Evolutionary conservation across 2,113 vertebrate genomes (phyloP).

Genomic region (Glaucidium brasilianum): DNA sequence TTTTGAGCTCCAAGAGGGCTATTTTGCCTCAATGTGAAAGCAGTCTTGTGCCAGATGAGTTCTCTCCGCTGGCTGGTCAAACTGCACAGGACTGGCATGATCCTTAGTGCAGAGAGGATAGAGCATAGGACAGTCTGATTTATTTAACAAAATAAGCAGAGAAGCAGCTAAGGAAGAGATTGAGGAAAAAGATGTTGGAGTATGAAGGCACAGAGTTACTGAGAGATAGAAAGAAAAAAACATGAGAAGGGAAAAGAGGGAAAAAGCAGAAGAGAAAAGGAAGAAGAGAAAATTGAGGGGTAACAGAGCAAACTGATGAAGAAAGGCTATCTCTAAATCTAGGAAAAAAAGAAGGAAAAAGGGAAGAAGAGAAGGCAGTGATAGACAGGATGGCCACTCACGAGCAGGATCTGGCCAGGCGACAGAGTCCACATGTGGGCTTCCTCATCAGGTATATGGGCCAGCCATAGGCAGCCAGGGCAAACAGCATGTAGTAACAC

Average conservation of each 20-base stretch:
- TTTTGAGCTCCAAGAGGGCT: background rate
- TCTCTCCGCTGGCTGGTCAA: background rate
- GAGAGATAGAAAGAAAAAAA: background rate
- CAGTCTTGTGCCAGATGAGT: background rate
- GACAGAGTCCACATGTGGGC: slow-evolving; percentile 92
- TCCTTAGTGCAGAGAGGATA: background rate
- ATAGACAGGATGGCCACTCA: slow-evolving; percentile 72
- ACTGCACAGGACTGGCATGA: background rate
- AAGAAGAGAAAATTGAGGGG: background rate
- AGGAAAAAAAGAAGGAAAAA: background rate
- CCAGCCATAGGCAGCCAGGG: slow-evolving; percentile 97
- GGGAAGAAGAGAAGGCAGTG: background rate
- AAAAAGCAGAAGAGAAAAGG: background rate
- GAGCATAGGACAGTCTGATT: background rate
- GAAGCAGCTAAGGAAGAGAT: background rate
- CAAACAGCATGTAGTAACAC: slow-evolving; percentile 99
- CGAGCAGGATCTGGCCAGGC: slow-evolving; percentile 94
- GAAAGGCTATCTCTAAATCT: background rate
- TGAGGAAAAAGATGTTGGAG: background rate
- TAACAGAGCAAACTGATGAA: background rate
- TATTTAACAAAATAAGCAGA: background rate
- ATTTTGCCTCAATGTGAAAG: background rate
- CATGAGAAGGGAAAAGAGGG: background rate
- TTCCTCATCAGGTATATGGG: slow-evolving; percentile 99
- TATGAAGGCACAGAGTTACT: background rate